Evolutionary conservation across 1,140 invertebrate genomes (phyloP), one percentile per base, ranked within the genome.

Genomic region (Choristoneura fumiferana): DNA sequence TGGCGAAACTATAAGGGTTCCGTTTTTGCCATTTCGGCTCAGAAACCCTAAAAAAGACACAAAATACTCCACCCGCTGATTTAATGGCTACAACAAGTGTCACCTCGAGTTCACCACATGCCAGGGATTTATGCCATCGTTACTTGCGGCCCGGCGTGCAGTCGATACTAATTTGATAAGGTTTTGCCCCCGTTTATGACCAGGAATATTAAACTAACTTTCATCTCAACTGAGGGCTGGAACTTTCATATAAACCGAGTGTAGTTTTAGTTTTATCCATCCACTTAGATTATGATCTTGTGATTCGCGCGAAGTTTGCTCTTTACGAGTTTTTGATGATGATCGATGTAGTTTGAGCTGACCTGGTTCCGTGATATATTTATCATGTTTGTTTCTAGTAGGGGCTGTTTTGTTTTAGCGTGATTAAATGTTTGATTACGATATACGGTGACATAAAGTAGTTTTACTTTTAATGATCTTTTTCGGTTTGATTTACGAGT

Each of bases 81-180:
- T 49, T 49, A 6, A 33, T 49, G 22, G 18, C 22, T 10, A 1
- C n/a, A 13, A 49, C 18, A 10, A 12, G 43, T 49, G 22, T 49
- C 43, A 49, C 43, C 17, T 29, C 22, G 10, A 49, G 10, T 49
- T 49, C 18, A 15, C 18, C 43, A 49, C 43, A 49, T 49, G 43
- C n/a, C 43, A 22, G 17, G 43, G 18, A 49, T 49, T 49, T 49
- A 49, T 22, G 17, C 6, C 43, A 17, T 49, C 43, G 15, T 45
- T 45, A 45, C 40, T n/a, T n/a, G 4, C 43, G n/a, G 43, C 43
- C 17, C 43, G 18, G 43, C 22, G 22, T 29, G 22, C 22, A 58
- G 54, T 58, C 63, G 61, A 71, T 71, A 68, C 63, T 71, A 71
- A 71, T 71, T 66, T 62, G 62, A 65, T 64, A 58, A 68, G 61